Percentiles rank a stretch among this genome's conserved stretches.
Conservation (phyloP, 2,888 invertebrate species). For the Idaea straminata region DNA sequence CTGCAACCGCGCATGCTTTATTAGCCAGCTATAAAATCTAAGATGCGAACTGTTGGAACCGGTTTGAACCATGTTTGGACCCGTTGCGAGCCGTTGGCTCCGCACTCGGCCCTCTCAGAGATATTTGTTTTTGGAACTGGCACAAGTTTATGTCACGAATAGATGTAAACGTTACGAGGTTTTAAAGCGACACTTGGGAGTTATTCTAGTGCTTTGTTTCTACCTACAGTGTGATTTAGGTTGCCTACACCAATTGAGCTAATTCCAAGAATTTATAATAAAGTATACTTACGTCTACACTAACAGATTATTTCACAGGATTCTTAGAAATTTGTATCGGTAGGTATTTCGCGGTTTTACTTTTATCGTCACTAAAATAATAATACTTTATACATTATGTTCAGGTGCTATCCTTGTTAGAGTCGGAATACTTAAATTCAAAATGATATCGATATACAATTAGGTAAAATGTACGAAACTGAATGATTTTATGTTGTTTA, state of each 20-base stretch:
- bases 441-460: too few relatives aligned
- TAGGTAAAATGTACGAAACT: too few relatives aligned
- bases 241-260: background rate
- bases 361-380: too few relatives aligned
- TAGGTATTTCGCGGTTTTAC: too few relatives aligned
- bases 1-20: slow-evolving; percentile 44
- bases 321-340: too few relatives aligned
- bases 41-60: slow-evolving; percentile 7
- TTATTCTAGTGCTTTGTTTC: background rate
- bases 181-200: background rate
- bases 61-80: slow-evolving; percentile 4
- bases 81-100: slow-evolving; percentile 7
- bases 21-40: slow-evolving; percentile 48
- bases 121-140: slow-evolving; percentile 3
- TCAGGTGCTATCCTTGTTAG: too few relatives aligned
- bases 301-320: too few relatives aligned
- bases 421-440: too few relatives aligned
- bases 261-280: background rate
- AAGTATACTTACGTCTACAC: too few relatives aligned
- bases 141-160: slow-evolving; percentile 1
- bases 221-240: background rate
- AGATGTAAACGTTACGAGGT: background rate
- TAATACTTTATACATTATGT: too few relatives aligned
- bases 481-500: too few relatives aligned
- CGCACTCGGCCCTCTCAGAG: background rate